These are phyloP conservation scores for Apus apus DNA, from an alignment of 2,113 vertebrate species.

Conservation along the genomic window DNA sequence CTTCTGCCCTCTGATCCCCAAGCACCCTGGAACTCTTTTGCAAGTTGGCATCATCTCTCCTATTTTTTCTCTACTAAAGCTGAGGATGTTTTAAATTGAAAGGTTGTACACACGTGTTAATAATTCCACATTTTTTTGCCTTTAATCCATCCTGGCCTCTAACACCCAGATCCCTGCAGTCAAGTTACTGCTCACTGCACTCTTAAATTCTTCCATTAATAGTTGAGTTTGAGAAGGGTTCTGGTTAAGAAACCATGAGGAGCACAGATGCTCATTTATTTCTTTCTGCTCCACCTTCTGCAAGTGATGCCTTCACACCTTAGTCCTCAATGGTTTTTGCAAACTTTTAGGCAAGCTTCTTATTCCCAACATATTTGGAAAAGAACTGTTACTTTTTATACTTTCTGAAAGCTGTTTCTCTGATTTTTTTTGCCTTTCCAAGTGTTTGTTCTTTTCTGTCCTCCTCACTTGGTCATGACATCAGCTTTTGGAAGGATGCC, in stretches of 20 bases:
- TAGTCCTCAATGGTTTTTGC: neutral
- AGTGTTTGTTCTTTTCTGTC: constrained; percentile 36
- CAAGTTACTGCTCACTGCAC: neutral
- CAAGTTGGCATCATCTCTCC: neutral
- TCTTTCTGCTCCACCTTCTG: neutral
- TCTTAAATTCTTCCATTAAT: neutral
- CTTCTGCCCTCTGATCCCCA: neutral
- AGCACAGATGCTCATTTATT: neutral
- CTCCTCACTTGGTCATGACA: constrained; percentile 38
- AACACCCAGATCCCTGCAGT: neutral
- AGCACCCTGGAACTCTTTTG: neutral
- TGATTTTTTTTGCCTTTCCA: neutral
- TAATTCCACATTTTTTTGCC: neutral
- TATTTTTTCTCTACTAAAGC: neutral
- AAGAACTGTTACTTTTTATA: neutral
- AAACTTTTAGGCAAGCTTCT: neutral
- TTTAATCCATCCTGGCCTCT: neutral
- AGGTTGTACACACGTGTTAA: neutral
- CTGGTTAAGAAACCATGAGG: neutral
- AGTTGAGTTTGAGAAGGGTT: neutral
- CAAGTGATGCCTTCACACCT: neutral
- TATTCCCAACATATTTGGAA: neutral
- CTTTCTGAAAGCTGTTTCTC: constrained; percentile 12
- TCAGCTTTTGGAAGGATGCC: constrained; percentile 52
- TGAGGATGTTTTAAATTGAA: neutral